phyloP scores from a whole-genome alignment of 2,888 invertebrate genomes.

The Arctia plantaginis region DNA sequence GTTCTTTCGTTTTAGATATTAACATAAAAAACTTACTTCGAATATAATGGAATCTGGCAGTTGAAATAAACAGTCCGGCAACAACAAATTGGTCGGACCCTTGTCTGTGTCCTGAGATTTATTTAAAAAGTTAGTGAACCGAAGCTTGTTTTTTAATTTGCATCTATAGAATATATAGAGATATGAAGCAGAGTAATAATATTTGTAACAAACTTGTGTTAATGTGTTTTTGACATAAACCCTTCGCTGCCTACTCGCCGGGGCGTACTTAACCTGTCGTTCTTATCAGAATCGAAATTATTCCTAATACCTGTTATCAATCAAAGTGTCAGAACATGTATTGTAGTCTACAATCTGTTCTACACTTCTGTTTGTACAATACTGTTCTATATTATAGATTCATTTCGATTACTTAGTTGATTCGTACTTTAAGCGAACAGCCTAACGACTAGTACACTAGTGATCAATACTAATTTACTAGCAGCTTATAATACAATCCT shows the following conservation, averaged over 20 bases:
- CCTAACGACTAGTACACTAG: no score
- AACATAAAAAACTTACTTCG: conserved; percentile 45
- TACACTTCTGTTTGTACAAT: neutral
- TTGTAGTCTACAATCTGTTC: neutral
- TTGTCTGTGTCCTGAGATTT: conserved; percentile 71
- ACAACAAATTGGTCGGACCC: conserved; percentile 70
- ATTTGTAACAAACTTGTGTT: conserved; percentile 19
- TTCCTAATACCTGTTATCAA: neutral
- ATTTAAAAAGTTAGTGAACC: conserved; percentile 75
- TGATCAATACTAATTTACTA: neutral
- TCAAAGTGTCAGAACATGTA: neutral
- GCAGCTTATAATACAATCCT: neutral
- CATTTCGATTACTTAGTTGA: neutral
- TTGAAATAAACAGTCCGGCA: conserved; percentile 58
- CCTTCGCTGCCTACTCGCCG: neutral
- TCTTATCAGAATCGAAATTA: neutral
- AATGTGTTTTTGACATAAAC: neutral
- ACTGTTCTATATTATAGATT: neutral
- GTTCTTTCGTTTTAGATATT: conserved; percentile 8
- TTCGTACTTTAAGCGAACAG: no score
- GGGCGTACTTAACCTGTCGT: neutral
- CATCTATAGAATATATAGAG: conserved; percentile 16
- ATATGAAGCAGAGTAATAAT: conserved; percentile 22
- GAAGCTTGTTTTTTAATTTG: conserved; percentile 47
- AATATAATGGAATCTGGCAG: conserved; percentile 58